These are phyloP conservation scores for Glaucidium brasilianum DNA, from an alignment of 2,113 vertebrate species.

Conservation along the genomic window DNA sequence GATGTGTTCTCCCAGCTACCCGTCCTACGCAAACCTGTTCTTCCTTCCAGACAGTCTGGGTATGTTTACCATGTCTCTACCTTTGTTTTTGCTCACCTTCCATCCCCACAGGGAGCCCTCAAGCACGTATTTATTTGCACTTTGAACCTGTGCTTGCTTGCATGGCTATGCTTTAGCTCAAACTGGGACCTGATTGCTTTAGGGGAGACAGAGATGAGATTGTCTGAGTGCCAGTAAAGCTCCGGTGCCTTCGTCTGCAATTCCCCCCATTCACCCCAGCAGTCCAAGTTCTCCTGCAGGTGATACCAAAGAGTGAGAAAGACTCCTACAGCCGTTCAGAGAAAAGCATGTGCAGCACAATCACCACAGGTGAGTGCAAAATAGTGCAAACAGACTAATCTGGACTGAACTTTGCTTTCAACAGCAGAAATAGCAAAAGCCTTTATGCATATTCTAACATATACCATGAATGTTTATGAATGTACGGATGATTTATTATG, in stretches of 20 bases:
- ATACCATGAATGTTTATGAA: background rate
- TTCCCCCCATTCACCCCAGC: background rate
- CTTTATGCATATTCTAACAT: background rate
- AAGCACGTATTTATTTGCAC: constrained; percentile 54
- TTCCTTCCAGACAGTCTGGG: constrained; percentile 49
- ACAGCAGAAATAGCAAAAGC: background rate
- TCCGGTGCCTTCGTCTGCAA: background rate
- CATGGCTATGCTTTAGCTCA: background rate
- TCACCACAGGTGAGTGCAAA: fast-evolving
- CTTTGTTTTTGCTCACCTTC: constrained; percentile 50
- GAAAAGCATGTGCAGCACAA: background rate
- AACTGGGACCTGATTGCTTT: constrained; percentile 28
- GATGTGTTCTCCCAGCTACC: background rate
- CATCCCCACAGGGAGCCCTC: constrained; percentile 55
- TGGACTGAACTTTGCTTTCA: background rate
- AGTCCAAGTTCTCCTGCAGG: background rate
- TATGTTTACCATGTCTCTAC: constrained; percentile 50
- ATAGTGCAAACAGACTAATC: background rate
- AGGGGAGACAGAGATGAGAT: background rate
- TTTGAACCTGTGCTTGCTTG: constrained; percentile 54
- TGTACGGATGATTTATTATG: background rate
- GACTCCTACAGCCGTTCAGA: background rate
- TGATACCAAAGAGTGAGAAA: background rate
- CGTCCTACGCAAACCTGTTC: constrained; percentile 41
- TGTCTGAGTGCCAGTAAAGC: background rate